Base-by-base conservation (phyloP, 2,797 vertebrate genomes). In the Typhlichthys eigenmanni region DNA sequence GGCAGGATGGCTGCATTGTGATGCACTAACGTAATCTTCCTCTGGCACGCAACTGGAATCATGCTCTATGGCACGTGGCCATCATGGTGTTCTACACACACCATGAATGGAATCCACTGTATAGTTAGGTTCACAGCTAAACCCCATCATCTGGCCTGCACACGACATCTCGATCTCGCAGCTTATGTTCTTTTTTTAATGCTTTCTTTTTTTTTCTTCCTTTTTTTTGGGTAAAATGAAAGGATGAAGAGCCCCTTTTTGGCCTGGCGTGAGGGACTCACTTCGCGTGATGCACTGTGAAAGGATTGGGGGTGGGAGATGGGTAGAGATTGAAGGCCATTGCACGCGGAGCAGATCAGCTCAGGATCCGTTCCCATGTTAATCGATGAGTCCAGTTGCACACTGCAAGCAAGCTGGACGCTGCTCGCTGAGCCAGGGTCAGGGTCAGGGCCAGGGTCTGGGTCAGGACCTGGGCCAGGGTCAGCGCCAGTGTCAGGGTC, bases 61-160 rank as follows among this genome's bases (percentile, higher is more conserved):
- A 67, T 69, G 13, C 58, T 29, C 24, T 73, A 66, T 77, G 72
- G 72, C 78, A 74, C 64, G 67, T 75, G 69, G 70, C 74, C 71
- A 81, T 86, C 80, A 69, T 77, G 16, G 11, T 29, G 24, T n/a
- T 29, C 46, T 34, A 45, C 52, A 74, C 52, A 73, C 59, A 57
- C 68, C 62, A 63, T 69, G 64, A 74, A 66, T 83, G 64, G 72
- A 89, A 82, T 82, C 76, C 59, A 69, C 71, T 12, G 13, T 79
- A 74, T 65, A 74, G 71, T 29, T 29, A 29, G 0, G 24, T 73
- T 79, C 55, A 54, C 66, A 58, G 74, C 73, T 69, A 48, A 64
- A 79, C 68, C 57, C 52, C 64, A 64, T 86, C 87, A 87, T 90
- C 85, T 87, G 86, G 58, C 85, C 55, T 52, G 67, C 87, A 89